These are phyloP conservation scores for Ylistrum balloti DNA, from an alignment of 1,140 invertebrate species.

Conservation along the genomic window DNA sequence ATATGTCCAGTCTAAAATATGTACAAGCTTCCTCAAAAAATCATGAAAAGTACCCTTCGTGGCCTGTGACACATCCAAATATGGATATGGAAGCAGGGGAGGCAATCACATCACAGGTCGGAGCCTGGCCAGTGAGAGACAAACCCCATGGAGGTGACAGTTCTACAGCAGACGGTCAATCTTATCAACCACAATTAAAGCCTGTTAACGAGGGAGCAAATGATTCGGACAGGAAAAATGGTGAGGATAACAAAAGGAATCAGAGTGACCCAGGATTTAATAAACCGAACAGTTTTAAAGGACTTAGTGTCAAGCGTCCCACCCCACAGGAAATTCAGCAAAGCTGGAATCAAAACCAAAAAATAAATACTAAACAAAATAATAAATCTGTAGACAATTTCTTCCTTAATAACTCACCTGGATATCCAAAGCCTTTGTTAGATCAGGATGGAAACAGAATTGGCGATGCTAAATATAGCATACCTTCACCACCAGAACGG, in stretches of 20 bases:
- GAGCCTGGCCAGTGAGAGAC: conserved; percentile 64
- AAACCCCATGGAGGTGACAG: conserved; percentile 55
- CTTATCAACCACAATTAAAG: conserved; percentile 66
- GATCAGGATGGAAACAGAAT: conserved; percentile 86
- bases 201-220: conserved; percentile 59
- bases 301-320: conserved; percentile 51
- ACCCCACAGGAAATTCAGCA: conserved; percentile 43
- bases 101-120: conserved; percentile 67
- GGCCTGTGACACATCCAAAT: conserved; percentile 85
- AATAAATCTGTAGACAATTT: conserved; percentile 72
- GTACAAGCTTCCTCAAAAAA: conserved; percentile 84
- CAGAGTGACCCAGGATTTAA: conserved; percentile 80
- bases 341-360: conserved; percentile 45
- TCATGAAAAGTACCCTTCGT: conserved; percentile 92
- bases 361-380: conserved; percentile 51
- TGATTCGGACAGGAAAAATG: conserved; percentile 66
- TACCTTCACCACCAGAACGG: conserved; percentile 89
- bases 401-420: conserved; percentile 82
- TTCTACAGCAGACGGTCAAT: conserved; percentile 58
- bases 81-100: conserved; percentile 59
- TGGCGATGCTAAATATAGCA: conserved; percentile 88
- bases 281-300: conserved; percentile 75
- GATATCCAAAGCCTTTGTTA: conserved; percentile 79
- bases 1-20: conserved; percentile 88
- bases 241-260: conserved; percentile 73